phyloP scores from a whole-genome alignment of 2,113 vertebrate species.

The Thamnaconus septentrionalis region DNA sequence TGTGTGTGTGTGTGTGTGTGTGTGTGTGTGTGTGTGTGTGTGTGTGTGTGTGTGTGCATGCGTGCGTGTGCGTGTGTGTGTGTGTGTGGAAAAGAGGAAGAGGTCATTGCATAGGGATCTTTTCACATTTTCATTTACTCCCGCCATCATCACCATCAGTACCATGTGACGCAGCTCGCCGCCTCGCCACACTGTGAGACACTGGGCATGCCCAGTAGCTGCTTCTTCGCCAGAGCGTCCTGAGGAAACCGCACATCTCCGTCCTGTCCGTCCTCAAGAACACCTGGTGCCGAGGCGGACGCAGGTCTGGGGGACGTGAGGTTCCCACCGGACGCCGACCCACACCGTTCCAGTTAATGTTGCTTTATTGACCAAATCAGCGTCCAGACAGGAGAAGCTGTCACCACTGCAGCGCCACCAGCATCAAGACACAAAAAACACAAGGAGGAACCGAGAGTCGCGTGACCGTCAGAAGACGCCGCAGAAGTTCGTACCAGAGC shows the following conservation, averaged over 20 bases:
- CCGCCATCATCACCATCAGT: neutral
- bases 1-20: constrained; percentile 31
- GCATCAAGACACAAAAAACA: too few species aligned
- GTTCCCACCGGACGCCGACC: neutral
- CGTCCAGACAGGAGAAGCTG: too few species aligned
- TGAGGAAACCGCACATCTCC: too few species aligned
- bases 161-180: neutral
- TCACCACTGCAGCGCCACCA: too few species aligned
- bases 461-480: too few species aligned
- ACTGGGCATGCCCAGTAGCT: too few species aligned
- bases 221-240: too few species aligned
- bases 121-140: constrained; percentile 67
- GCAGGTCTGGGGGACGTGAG: neutral
- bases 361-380: too few species aligned
- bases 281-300: neutral
- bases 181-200: too few species aligned
- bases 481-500: neutral
- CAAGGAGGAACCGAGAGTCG: too few species aligned
- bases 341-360: neutral
- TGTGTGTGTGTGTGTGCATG: constrained; percentile 15
- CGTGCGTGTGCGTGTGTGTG: constrained; percentile 9
- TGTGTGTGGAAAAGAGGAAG: constrained; percentile 40
- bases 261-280: too few species aligned
- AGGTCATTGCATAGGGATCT: constrained; percentile 66
- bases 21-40: constrained; percentile 7